Base-by-base conservation (phyloP, 2,888 invertebrate genomes). In the Noctuana brunneofusca region DNA sequence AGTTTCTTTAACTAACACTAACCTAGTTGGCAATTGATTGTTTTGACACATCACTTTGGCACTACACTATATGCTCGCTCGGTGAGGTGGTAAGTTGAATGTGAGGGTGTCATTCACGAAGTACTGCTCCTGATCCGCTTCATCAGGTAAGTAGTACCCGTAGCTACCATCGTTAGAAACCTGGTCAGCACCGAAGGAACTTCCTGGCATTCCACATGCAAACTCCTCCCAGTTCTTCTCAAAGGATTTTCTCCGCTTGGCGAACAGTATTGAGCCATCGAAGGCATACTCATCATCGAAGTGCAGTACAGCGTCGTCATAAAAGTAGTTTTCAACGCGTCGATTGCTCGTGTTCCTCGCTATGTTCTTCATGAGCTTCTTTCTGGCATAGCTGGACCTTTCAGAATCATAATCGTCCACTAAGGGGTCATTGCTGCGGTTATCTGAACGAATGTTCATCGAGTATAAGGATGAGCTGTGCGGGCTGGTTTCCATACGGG, bases 221-320 rank as follows among this genome's bases (percentile, higher is more conserved):
- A 80, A 85, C 2, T 82, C 84, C 8, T 86, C 88, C 88, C 87
- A 89, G 56, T 85, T 83, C 8, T 72, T 75, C 16, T 87, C 86
- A 1, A 85, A 68, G 63, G 87, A 89, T 91, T 91, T 91, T 90
- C 91, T 89, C 22, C 91, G 63, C 60, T 91, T 91, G 3, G 91
- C 89, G 65, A 89, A 91, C 18, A 91, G 65, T 64, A 89, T 89
- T 1, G 92, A 90, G 0, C 92, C 91, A 58, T 92, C 92, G 68
- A 91, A 89, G 0, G 89, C 86, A 70, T 90, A 90, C 59, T 92
- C 91, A 52, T 92, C 92, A 32, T 92, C 92, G 66, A 92, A 89
- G 59, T 87, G 87, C 43, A 92, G 63, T 0, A 92, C 89, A 0
- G 92, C 88, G 54, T 92, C 92, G 56, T 92, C 92, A 59, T 92